Base-by-base conservation (phyloP, 2,113 vertebrate species). In the Anas platyrhynchos region DNA sequence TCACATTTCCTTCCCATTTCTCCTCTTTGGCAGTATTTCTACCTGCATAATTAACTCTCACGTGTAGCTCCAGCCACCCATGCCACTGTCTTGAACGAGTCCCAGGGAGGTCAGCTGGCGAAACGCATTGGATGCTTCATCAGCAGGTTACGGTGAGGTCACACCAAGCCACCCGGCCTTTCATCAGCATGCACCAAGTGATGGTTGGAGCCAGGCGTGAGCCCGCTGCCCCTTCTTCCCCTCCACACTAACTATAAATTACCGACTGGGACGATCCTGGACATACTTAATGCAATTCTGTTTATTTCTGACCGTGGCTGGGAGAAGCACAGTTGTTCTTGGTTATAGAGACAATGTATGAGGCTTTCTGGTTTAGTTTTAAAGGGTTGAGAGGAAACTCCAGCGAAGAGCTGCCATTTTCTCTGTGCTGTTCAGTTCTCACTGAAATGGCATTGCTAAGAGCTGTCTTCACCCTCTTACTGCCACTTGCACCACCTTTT, bases 321-420 rank as follows among this genome's bases (percentile, higher is more conserved):
- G 61, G 61, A 43, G 52, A 8, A 17, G 32, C 4, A 44, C 62
- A 55, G 26, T 29, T 55, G 25, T 3, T 69, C 52, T 48, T 48
- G 71, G 20, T 2, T 43, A 13, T 2, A 34, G 48, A 52, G 22
- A 29, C 43, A 52, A 11, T 67, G 81, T 68, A 7, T 4, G 29
- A 48, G 76, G 43, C 9, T 65, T 63, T 26, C 58, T 72, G 76
- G 20, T 11, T 38, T n/a, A 21, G 80, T 54, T 79, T 38, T 56
- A 16, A 46, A 62, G n/a, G 73, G 67, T 15, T 14, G 50, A 8
- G 56, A 69, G 36, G 22, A n/a, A 46, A 29, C 63, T 74, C 31
- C 32, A 31, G 63, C n/a, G 7, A 13, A 44, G 78, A 41, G 1
- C 13, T 1, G 4, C 27, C n/a, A 6, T 4, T 0, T 7, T 7